These are phyloP conservation scores for Tenebrio molitor DNA, from an alignment of 1,140 invertebrate genomes.

Conservation along the genomic window DNA sequence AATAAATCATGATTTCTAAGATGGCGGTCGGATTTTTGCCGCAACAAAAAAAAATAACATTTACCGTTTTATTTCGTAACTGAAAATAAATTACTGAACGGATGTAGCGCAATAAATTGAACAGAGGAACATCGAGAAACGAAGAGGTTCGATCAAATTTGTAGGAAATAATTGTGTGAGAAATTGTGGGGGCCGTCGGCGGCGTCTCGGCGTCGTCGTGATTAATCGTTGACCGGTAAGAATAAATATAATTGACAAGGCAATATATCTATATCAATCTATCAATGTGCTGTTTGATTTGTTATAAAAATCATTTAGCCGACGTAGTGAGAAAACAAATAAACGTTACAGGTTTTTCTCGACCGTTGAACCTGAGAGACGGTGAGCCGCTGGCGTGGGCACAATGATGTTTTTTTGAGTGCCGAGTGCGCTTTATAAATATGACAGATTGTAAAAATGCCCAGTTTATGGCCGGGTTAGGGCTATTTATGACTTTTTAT, in stretches of 20 bases:
- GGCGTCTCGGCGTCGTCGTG: slow-evolving; percentile 12
- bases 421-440: slow-evolving; percentile 46
- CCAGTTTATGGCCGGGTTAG: slow-evolving; percentile 36
- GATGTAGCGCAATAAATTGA: too few relatives aligned
- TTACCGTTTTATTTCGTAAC: too few relatives aligned
- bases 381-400: slow-evolving; percentile 34
- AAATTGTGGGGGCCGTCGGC: too few relatives aligned
- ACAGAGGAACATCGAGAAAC: too few relatives aligned
- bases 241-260: slow-evolving; percentile 46
- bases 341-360: slow-evolving; percentile 46
- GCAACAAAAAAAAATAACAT: too few relatives aligned
- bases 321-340: slow-evolving; percentile 43
- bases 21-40: too few relatives aligned
- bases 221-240: slow-evolving; percentile 24
- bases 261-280: slow-evolving; percentile 48
- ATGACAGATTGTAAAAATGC: slow-evolving; percentile 46
- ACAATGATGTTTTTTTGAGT: slow-evolving; percentile 45
- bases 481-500: slow-evolving; percentile 45
- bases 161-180: too few relatives aligned
- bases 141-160: too few relatives aligned
- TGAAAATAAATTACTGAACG: too few relatives aligned
- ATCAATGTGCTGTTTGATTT: slow-evolving; percentile 42
- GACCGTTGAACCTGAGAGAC: slow-evolving; percentile 33
- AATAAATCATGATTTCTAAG: too few relatives aligned
- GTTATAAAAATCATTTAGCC: slow-evolving; percentile 45